phyloP scores from a whole-genome alignment of 2,113 vertebrate genomes.

The Sturnus vulgaris region DNA sequence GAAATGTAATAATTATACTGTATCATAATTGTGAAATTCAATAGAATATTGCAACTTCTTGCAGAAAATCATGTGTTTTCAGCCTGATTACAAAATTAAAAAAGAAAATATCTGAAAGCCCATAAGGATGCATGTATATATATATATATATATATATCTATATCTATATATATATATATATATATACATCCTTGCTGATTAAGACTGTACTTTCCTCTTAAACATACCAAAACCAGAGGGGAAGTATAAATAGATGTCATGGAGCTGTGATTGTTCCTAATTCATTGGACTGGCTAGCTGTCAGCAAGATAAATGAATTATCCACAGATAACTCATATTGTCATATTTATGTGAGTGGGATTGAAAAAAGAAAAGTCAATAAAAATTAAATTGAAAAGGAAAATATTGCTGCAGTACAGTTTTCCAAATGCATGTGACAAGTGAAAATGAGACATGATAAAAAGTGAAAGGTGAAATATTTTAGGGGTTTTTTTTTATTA shows the following conservation, averaged over 20 bases:
- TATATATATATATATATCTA: neutral
- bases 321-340: neutral
- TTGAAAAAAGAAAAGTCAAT: neutral
- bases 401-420: neutral
- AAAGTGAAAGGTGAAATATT: neutral
- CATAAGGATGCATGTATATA: neutral
- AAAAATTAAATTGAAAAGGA: neutral
- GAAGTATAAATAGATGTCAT: neutral
- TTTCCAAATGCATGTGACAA: neutral
- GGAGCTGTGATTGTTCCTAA: neutral
- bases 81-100: neutral
- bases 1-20: neutral
- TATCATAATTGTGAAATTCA: neutral
- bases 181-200: neutral
- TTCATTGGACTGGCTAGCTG: neutral
- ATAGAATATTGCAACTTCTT: neutral
- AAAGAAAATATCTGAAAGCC: neutral
- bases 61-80: neutral
- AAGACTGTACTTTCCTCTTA: neutral
- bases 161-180: no score
- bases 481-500: neutral
- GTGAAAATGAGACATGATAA: neutral
- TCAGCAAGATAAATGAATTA: constrained; percentile 1
- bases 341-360: neutral
- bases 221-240: neutral